Percentiles rank a stretch among this genome's conserved stretches.
Conservation (phyloP, 2,113 vertebrate genomes). For the Columbina picui region DNA sequence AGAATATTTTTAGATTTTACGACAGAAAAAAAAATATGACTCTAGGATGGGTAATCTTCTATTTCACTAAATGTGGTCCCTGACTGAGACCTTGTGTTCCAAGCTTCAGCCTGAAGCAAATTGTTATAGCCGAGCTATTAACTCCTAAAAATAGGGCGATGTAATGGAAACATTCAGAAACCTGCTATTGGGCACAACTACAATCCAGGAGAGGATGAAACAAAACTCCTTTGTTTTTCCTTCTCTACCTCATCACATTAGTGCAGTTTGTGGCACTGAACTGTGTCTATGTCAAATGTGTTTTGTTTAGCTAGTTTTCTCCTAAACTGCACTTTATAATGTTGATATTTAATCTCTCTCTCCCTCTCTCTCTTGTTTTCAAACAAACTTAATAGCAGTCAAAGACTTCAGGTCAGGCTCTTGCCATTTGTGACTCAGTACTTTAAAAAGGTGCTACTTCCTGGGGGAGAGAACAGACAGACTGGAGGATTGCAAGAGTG, state of each 20-base stretch:
- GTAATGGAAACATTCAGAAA: conserved; percentile 71
- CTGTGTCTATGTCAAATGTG: not conserved
- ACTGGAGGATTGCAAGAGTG: not conserved
- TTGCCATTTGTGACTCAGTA: not conserved
- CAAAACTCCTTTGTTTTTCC: not conserved
- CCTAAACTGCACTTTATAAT: not conserved
- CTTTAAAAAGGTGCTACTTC: not conserved
- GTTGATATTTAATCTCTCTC: not conserved
- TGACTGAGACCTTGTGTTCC: conserved; percentile 57
- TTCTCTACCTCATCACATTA: not conserved
- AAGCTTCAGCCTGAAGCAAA: conserved; percentile 75
- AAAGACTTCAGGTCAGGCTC: conserved; percentile 18
- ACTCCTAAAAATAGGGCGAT: conserved; percentile 75
- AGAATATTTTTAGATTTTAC: conserved; percentile 65
- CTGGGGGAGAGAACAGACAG: not conserved
- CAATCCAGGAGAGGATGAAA: conserved; percentile 19
- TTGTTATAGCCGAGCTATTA: conserved; percentile 74
- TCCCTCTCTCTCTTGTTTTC: not conserved
- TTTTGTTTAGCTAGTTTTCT: not conserved
- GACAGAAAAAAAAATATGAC: conserved; percentile 37
- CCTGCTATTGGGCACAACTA: conserved; percentile 36
- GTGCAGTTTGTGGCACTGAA: not conserved
- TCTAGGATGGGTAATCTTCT: conserved; percentile 69
- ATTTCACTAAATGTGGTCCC: conserved; percentile 71
- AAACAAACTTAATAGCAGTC: not conserved